Evolutionary conservation across 1,140 invertebrate species (phyloP), one percentile per base, ranked within the genome.

Genomic region (Pseudomyrmex pallidus): DNA sequence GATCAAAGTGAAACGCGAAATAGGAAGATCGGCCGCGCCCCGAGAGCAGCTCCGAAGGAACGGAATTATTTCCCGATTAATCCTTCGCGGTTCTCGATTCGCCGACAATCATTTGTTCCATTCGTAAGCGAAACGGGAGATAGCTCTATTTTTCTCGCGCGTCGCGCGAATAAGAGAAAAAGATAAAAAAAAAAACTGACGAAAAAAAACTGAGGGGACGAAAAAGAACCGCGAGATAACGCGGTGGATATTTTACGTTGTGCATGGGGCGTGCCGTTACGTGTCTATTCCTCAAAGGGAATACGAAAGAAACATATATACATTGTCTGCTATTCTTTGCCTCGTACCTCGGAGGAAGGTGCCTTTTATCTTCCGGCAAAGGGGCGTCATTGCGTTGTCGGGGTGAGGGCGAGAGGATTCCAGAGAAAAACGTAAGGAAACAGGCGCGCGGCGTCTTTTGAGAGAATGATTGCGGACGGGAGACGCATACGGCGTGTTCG

Each of bases 341-440:
- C 44, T 62, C 72, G 61, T 73, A 76, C 25, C 86, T 82, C 57
- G 59, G 48, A 85, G 70, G 50, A 74, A 82, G 77, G 50, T 50
- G 59, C 59, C 82, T 85, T 88, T 85, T 88, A 83, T 87, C 70
- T 87, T 88, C 63, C 20, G 50, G 25, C 57, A 82, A 84, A 52
- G 82, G 54, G 68, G 66, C 64, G 35, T 54, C 74, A 83, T 87
- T 83, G 82, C 72, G 67, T 54, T 66, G 64, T 35, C 62, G 44
- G 20, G 9, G 35, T 35, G 50, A 44, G 9, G 15, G 35, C 35
- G 35, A 35, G 44, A 50, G 44, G 70, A 64, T 83, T 86, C 57
- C 20, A 35, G 52, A 2, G 59, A 7, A 20, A 67, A 72, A 87
- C 56, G 64, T 84, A 83, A 87, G 66, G 66, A 87, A 56, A 70